Conservation (phyloP, 2,888 invertebrate genomes). For the Cacoxenus indagator region DNA sequence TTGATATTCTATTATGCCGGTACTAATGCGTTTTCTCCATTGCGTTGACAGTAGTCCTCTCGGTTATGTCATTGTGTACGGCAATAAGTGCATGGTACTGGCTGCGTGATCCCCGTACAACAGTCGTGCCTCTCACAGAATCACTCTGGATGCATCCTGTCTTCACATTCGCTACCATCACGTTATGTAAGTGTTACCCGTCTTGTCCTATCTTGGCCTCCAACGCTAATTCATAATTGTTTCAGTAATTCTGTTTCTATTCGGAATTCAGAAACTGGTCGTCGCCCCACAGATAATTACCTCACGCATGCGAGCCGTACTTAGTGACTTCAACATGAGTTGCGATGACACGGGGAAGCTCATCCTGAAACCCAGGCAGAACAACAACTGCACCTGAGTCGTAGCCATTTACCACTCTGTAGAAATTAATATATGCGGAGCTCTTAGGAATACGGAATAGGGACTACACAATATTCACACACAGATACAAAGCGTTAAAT, state of each 20-base stretch:
- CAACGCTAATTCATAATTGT: neutral
- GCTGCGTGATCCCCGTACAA: slow-evolving; percentile 93
- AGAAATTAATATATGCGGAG: slow-evolving; percentile 32
- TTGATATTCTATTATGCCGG: neutral
- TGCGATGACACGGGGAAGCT: slow-evolving; percentile 97
- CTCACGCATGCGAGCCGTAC: slow-evolving; percentile 87
- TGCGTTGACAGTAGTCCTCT: slow-evolving; percentile 83
- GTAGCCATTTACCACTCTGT: neutral
- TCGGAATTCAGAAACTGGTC: slow-evolving; percentile 95
- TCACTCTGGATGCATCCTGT: slow-evolving; percentile 95
- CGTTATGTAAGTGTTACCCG: slow-evolving; percentile 77
- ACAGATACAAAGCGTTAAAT: neutral
- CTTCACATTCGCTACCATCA: slow-evolving; percentile 89
- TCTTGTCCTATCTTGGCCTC: neutral
- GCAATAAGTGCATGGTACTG: slow-evolving; percentile 96
- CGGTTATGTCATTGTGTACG: slow-evolving; percentile 89
- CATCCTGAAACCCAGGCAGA: slow-evolving; percentile 90
- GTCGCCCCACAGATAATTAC: slow-evolving; percentile 97
- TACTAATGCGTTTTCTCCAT: no score
- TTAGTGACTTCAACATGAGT: slow-evolving; percentile 97
- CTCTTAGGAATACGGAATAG: neutral
- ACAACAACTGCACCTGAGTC: slow-evolving; percentile 61
- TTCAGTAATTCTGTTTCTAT: slow-evolving; percentile 86
- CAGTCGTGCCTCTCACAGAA: slow-evolving; percentile 91
- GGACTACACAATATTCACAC: neutral